Percentiles rank a stretch among this genome's conserved stretches.
Conservation (phyloP, 2,888 invertebrate genomes). For the Barypeithes pellucidus region DNA sequence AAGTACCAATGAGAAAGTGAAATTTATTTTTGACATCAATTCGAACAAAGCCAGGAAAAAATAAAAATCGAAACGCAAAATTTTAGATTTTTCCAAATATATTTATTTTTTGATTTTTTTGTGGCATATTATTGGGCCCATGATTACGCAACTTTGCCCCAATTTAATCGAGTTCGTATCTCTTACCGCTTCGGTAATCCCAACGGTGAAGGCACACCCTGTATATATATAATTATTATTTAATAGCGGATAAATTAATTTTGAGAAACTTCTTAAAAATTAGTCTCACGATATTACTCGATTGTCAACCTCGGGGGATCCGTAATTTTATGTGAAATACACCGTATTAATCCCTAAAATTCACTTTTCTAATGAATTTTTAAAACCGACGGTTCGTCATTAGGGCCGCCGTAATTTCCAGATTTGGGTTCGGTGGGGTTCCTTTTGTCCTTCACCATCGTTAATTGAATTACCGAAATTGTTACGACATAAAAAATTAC, state of each 20-base stretch:
- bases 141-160: too few relatives aligned
- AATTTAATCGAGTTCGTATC: too few relatives aligned
- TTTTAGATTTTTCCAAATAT: too few relatives aligned
- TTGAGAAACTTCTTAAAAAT: not conserved
- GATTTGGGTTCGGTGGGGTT: conserved; percentile 5
- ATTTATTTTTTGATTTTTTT: too few relatives aligned
- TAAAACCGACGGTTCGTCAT: conserved; percentile 44
- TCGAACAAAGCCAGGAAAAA: too few relatives aligned
- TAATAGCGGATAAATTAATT: conserved; percentile 5
- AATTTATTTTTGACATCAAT: too few relatives aligned
- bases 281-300: conserved; percentile 34
- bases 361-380: conserved; percentile 49
- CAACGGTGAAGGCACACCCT: too few relatives aligned
- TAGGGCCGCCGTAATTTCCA: conserved; percentile 36
- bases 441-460: conserved; percentile 31
- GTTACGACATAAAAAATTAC: conserved; percentile 44
- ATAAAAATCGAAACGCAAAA: too few relatives aligned
- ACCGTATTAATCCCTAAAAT: conserved; percentile 34
- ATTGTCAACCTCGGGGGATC: conserved; percentile 41
- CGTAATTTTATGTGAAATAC: conserved; percentile 35
- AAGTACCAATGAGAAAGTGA: too few relatives aligned
- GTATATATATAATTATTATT: too few relatives aligned
- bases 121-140: too few relatives aligned
- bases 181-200: too few relatives aligned
- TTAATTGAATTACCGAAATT: conserved; percentile 49